Conservation (phyloP, 2,797 vertebrate genomes). For the Loriculus beryllinus region DNA sequence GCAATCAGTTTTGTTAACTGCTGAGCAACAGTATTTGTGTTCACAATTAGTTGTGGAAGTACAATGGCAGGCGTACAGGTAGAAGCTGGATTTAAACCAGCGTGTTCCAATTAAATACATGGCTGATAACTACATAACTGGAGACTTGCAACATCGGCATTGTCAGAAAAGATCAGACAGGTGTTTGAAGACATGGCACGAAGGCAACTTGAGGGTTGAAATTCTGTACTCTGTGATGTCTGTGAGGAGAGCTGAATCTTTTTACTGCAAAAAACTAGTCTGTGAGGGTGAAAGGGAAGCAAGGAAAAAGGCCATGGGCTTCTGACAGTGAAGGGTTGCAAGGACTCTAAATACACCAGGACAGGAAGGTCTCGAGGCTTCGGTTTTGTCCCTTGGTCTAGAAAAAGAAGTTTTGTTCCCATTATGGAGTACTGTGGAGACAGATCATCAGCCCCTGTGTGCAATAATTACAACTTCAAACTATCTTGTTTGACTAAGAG, state of each 20-base stretch:
- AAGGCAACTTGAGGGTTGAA: background rate
- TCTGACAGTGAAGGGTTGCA: background rate
- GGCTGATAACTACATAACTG: background rate
- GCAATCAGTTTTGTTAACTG: background rate
- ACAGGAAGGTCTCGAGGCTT: background rate
- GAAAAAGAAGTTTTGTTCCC: background rate
- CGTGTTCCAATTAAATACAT: background rate
- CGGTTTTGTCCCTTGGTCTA: background rate
- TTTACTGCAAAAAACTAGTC: background rate
- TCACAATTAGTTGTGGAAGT: background rate
- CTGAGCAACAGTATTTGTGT: background rate
- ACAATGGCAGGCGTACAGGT: background rate
- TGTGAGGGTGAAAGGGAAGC: background rate
- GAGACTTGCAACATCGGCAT: background rate
- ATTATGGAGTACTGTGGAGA: background rate
- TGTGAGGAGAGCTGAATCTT: background rate
- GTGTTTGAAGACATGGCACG: background rate
- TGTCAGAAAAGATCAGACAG: constrained; percentile 1
- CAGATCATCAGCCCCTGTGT: background rate
- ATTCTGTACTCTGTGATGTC: background rate
- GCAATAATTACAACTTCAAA: background rate
- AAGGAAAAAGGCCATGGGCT: background rate
- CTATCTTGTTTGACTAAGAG: background rate
- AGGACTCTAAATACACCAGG: background rate
- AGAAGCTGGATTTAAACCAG: constrained; percentile 26